These are phyloP conservation scores for Carettochelys insculpta DNA, from an alignment of 2,113 vertebrate species.

Conservation along the genomic window DNA sequence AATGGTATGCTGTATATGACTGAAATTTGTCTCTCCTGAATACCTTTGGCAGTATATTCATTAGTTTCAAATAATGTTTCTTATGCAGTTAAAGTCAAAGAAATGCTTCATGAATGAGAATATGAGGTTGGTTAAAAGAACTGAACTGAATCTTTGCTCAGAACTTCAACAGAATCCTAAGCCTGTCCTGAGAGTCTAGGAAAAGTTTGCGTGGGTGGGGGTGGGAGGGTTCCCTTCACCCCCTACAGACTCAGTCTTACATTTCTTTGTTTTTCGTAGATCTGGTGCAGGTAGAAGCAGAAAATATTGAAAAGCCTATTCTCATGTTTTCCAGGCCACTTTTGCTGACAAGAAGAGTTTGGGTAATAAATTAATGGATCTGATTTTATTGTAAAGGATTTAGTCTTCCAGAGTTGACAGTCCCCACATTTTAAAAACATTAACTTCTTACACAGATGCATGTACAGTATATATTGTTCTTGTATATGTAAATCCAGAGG, in stretches of 20 bases:
- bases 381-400: neutral
- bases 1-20: neutral
- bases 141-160: neutral
- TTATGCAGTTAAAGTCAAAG: neutral
- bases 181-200: neutral
- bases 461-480: neutral
- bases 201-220: neutral
- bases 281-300: neutral
- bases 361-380: no score
- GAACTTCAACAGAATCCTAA: neutral
- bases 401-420: neutral
- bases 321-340: neutral
- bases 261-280: neutral
- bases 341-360: neutral
- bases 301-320: neutral
- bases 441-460: neutral
- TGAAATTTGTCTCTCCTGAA: neutral
- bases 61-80: neutral
- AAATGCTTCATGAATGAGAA: neutral
- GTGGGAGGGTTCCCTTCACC: no score
- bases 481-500: neutral
- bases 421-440: neutral
- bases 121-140: neutral
- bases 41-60: neutral
- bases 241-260: neutral